Conservation (phyloP, 2,888 invertebrate genomes). For the Coleophora deauratella region DNA sequence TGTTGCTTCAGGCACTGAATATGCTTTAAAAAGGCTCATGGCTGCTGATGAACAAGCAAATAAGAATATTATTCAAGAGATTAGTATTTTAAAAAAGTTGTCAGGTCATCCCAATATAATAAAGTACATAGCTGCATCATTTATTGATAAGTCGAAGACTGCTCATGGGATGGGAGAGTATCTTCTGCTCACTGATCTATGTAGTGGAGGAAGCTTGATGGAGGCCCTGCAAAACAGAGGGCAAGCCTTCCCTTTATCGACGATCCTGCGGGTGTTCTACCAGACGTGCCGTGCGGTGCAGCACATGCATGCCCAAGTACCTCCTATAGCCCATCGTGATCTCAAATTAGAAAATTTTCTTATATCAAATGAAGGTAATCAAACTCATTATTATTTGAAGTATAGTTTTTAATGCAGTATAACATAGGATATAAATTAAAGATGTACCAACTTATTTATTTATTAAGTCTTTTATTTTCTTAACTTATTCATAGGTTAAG, state of each 20-base stretch:
- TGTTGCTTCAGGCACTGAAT: conserved; percentile 87
- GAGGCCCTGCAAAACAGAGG: conserved; percentile 76
- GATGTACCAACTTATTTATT: too few relatives aligned
- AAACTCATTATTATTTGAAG: conserved; percentile 4
- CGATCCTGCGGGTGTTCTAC: conserved; percentile 89
- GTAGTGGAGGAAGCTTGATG: conserved; percentile 86
- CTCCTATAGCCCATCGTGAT: conserved; percentile 96
- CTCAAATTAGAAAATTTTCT: conserved; percentile 97
- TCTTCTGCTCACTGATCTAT: conserved; percentile 93
- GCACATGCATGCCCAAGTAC: conserved; percentile 92
- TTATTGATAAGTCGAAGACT: conserved; percentile 85
- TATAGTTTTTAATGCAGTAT: not conserved
- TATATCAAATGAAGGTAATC: conserved; percentile 86
- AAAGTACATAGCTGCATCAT: conserved; percentile 88
- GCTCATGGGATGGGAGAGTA: conserved; percentile 91
- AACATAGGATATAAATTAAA: too few relatives aligned
- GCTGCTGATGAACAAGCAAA: conserved; percentile 88
- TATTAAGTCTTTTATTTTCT: conserved; percentile 1
- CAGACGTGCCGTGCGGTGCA: conserved; percentile 92
- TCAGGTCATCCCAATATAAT: conserved; percentile 95
- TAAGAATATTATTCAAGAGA: conserved; percentile 86
- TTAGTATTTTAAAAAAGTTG: conserved; percentile 88
- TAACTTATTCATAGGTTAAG: not conserved
- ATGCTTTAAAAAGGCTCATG: conserved; percentile 92
- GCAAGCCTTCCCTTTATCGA: conserved; percentile 77